Evolutionary conservation across 2,888 invertebrate genomes (phyloP).

Genomic region (Drosophila putrida): DNA sequence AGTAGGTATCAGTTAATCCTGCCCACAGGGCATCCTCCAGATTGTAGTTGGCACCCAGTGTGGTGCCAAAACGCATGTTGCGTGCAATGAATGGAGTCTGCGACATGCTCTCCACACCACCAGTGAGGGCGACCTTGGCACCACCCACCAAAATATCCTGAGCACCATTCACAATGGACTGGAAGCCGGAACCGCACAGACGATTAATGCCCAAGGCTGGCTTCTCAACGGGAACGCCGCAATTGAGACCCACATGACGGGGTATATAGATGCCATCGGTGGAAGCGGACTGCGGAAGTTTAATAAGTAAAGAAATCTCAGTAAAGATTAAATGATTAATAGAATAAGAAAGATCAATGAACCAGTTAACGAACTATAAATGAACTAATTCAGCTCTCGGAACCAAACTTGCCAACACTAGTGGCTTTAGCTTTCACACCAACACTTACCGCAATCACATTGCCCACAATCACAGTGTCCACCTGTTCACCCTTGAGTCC

Average conservation of each 20-base stretch:
- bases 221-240: slow-evolving; percentile 93
- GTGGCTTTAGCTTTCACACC: too few species aligned
- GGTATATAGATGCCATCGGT: slow-evolving; percentile 94
- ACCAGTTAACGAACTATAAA: too few species aligned
- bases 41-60: slow-evolving; percentile 90
- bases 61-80: slow-evolving; percentile 94
- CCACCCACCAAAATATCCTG: slow-evolving; percentile 96
- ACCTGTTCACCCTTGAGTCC: slow-evolving; percentile 94
- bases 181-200: slow-evolving; percentile 99
- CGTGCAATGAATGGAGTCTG: slow-evolving; percentile 95
- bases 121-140: slow-evolving; percentile 94
- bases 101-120: slow-evolving; percentile 98
- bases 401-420: too few species aligned
- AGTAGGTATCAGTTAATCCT: slow-evolving; percentile 94
- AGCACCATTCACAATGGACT: slow-evolving; percentile 95
- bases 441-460: slow-evolving; percentile 91
- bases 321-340: too few species aligned
- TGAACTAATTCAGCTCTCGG: too few species aligned
- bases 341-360: too few species aligned
- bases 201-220: slow-evolving; percentile 96
- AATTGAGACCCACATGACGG: slow-evolving; percentile 94
- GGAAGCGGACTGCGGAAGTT: slow-evolving; percentile 88
- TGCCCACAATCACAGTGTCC: slow-evolving; percentile 95
- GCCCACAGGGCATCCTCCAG: slow-evolving; percentile 97
- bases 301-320: too few species aligned